These are phyloP conservation scores for Rostratula benghalensis DNA, from an alignment of 2,113 vertebrate species.

Conservation along the genomic window DNA sequence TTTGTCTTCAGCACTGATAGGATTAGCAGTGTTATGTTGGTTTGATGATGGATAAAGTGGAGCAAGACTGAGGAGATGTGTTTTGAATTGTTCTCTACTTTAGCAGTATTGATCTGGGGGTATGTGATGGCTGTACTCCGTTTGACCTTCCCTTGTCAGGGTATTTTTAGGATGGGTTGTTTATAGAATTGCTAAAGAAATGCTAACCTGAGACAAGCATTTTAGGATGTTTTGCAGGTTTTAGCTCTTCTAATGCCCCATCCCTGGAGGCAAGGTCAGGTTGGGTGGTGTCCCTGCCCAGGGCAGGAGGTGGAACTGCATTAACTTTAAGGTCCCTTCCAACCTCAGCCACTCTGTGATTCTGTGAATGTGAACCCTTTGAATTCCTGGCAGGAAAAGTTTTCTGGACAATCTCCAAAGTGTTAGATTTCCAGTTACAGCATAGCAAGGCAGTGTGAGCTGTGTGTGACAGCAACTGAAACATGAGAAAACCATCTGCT, in stretches of 20 bases:
- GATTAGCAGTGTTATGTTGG: not conserved
- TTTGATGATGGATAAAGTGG: not conserved
- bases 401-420: not conserved
- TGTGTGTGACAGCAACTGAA: too few species aligned
- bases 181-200: not conserved
- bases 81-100: not conserved
- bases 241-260: not conserved
- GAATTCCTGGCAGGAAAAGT: not conserved
- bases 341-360: too few species aligned
- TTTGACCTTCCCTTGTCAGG: not conserved
- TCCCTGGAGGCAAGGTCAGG: not conserved
- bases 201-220: not conserved
- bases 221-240: not conserved
- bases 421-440: too few species aligned
- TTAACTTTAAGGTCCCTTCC: not conserved
- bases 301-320: not conserved
- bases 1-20: not conserved
- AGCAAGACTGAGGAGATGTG: not conserved
- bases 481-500: not conserved
- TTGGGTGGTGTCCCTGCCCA: not conserved
- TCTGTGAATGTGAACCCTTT: not conserved
- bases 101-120: not conserved
- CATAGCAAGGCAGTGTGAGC: accelerated
- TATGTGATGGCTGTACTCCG: not conserved
- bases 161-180: not conserved